Conservation (phyloP, 2,113 vertebrate species). For the Melanerpes formicivorus region DNA sequence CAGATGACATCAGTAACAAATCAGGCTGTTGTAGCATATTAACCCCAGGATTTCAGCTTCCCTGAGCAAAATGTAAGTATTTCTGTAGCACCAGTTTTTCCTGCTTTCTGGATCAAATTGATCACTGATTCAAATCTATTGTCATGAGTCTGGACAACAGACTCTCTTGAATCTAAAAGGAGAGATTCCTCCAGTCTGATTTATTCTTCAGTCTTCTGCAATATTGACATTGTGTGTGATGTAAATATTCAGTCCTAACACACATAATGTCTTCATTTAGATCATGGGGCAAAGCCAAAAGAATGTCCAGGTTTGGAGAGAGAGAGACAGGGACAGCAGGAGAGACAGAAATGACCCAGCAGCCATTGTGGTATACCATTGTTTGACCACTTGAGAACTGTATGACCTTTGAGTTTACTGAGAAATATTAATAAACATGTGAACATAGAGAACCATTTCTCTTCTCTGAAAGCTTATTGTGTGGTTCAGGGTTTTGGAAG, state of each 20-base stretch:
- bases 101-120: not conserved
- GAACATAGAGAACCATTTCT: not conserved
- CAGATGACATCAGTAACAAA: not conserved
- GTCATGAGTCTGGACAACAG: not conserved
- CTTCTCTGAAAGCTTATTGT: slow-evolving; percentile 46
- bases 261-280: not conserved
- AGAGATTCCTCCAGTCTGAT: not conserved
- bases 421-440: slow-evolving; percentile 36
- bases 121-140: not conserved
- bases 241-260: not conserved
- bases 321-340: not conserved
- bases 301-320: not conserved
- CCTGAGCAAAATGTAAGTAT: not conserved
- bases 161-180: not conserved
- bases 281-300: not conserved
- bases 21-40: not conserved
- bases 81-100: not conserved
- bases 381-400: slow-evolving; percentile 43
- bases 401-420: slow-evolving; percentile 4
- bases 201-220: not conserved
- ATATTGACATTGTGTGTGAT: not conserved
- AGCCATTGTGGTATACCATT: not conserved
- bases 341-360: not conserved
- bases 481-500: slow-evolving; percentile 15
- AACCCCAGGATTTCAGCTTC: not conserved